Evolutionary conservation across 2,888 invertebrate genomes (phyloP), one percentile per base, ranked within the genome.

Genomic region (Tuberolachnus salignus): DNA sequence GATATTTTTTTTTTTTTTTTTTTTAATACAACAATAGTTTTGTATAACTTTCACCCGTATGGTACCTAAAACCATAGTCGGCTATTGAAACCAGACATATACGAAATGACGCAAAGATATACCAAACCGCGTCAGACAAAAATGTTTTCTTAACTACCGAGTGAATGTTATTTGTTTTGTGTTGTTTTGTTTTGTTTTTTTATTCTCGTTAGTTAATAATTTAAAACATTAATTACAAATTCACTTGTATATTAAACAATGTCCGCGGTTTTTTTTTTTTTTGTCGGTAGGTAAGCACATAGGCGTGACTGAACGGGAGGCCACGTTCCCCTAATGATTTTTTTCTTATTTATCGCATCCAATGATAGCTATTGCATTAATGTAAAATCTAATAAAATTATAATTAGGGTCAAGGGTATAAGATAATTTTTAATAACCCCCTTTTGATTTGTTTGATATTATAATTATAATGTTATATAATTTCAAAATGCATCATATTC

Each of bases 401-500:
- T 72, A 61, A 72, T 72, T 72, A 72, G 49, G 61, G 72, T 49
- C 72, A 61, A 72, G 61, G 72, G 2, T n/a, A 51, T 51, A 42
- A 26, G n/a, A n/a, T n/a, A 26, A 16, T 42, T 55, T 70, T 70
- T 3, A 16, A 14, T 6, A 21, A 67, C 26, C 91, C 89, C 11
- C 91, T 92, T 83, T 94, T 89, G 80, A 94, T 91, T 87, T 94
- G 94, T 82, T 91, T 88, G 83, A 94, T 94, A 81, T 92, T 92
- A 86, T 92, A 93, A 84, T 93, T 91, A 81, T 94, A 87, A 81
- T 95, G 16, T 70, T 70, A 23, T 14, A 34, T 34, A 26, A 53
- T 44, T 70, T 44, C 55, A 57, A 70, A 42, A 57, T 57, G 13
- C 11, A 0, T 51, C 10, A 26, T 64, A 46, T 21, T 64, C 14